A percentile compares a stretch with the other conserved stretches of the same genome.
These are phyloP conservation scores for Pteropus rufus DNA, from an alignment of 2,797 vertebrate species.

Conservation along the genomic window DNA sequence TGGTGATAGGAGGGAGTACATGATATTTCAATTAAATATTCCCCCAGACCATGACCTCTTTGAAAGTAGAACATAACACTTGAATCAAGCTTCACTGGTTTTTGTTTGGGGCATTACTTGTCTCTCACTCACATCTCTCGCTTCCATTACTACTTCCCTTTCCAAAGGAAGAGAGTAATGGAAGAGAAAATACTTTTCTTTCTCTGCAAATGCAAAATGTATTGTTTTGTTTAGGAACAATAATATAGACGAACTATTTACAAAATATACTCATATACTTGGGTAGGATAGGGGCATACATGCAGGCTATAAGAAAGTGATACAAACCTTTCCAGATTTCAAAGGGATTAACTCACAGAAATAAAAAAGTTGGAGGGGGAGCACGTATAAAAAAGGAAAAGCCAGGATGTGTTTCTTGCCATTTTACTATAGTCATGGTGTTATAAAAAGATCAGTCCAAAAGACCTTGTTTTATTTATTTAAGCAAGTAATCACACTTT, in stretches of 20 bases:
- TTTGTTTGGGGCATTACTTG: neutral
- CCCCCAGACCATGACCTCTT: neutral
- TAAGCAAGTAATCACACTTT: constrained; percentile 31
- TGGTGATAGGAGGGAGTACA: neutral
- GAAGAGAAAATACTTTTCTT: neutral
- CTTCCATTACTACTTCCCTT: neutral
- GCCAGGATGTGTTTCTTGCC: neutral
- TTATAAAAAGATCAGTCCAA: neutral
- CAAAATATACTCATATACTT: neutral
- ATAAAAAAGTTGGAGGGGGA: neutral
- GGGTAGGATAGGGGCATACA: neutral
- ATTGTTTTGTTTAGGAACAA: neutral
- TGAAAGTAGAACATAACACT: neutral
- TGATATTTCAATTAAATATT: neutral
- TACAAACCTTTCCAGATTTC: constrained; percentile 5
- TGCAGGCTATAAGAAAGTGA: neutral
- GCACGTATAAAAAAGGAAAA: neutral
- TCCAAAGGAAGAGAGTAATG: neutral
- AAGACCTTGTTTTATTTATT: constrained; percentile 49
- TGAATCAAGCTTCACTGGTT: neutral
- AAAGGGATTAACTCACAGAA: neutral
- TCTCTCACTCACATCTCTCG: neutral
- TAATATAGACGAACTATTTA: neutral
- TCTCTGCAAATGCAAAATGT: neutral
- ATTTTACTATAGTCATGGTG: neutral